Base-by-base conservation (phyloP, 2,888 invertebrate genomes). In the Parnassius apollo region DNA sequence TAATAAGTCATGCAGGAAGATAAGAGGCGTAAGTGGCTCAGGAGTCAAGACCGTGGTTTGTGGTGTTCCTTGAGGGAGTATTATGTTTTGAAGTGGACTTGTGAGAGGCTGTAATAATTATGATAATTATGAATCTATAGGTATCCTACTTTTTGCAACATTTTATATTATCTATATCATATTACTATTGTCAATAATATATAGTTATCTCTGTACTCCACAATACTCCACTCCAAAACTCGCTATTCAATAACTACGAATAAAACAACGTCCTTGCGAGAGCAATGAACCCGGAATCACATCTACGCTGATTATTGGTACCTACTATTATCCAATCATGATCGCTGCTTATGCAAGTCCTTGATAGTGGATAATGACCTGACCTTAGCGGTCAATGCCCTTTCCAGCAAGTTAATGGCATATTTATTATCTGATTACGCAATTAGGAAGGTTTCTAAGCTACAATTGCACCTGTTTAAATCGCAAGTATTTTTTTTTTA, bases 261-360 rank as follows among this genome's bases (percentile, higher is more conserved):
- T 69, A 68, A 79, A 78, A 77, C 75, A 75, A 81, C 86, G 89
- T 85, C 89, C 91, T 90, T 91, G 90, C 74, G 70, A 75, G 86
- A 71, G 58, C 85, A 76, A 80, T 82, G 80, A 86, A 86, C 89
- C 89, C 88, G 89, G 91, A 88, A 88, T 42, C 77, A 80, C 66
- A 67, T 66, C 63, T 76, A 80, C 73, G 62, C 64, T 72, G 78
- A 81, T 83, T 82, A 80, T 78, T 49, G n/a, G 22, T 59, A 62
- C 35, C 9, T 42, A 49, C 2, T 9, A 44, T 77, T 82, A 82
- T 80, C 76, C 75, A 80, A 81, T 77, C 76, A 75, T 75, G 74
- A 76, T 75, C 67, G 69, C 68, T 73, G 75, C 80, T 88, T 85
- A 87, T 78, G 79, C 81, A 85, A 87, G 80, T 80, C 77, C 81